phyloP scores from a whole-genome alignment of 2,113 vertebrate species.

The Leucopternis melanops region DNA sequence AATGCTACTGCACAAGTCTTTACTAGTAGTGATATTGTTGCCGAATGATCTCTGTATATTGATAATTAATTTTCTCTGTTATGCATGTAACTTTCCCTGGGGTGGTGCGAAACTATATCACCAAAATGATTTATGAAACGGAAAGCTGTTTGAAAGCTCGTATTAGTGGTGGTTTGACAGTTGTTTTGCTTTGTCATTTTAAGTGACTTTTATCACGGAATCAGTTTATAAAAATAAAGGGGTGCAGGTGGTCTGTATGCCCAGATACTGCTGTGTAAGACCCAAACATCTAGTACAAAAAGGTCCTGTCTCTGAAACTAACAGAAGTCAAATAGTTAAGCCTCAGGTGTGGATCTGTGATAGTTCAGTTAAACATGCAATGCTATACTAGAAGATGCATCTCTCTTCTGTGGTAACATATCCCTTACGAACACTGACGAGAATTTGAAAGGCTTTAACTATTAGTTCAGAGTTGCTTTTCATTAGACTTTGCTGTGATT shows the following conservation, averaged over 20 bases:
- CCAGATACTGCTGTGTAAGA: neutral
- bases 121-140: neutral
- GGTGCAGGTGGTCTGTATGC: rapidly evolving
- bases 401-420: neutral
- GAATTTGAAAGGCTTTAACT: neutral
- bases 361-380: neutral
- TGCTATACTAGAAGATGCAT: neutral
- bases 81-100: neutral
- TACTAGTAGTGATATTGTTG: neutral
- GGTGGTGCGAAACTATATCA: slow-evolving; percentile 8
- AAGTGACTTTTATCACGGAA: neutral
- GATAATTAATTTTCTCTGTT: neutral
- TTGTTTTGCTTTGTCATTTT: slow-evolving; percentile 41
- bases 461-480: neutral
- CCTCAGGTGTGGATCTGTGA: neutral
- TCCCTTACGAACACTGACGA: neutral
- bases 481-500: neutral
- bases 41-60: slow-evolving; percentile 19
- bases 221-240: neutral
- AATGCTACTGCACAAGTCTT: neutral
- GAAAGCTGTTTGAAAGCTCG: neutral
- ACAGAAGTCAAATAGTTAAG: neutral
- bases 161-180: slow-evolving; percentile 11
- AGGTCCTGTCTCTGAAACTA: neutral
- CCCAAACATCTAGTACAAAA: neutral